phyloP scores from a whole-genome alignment of 2,797 vertebrate genomes.

The Phoebastria nigripes region DNA sequence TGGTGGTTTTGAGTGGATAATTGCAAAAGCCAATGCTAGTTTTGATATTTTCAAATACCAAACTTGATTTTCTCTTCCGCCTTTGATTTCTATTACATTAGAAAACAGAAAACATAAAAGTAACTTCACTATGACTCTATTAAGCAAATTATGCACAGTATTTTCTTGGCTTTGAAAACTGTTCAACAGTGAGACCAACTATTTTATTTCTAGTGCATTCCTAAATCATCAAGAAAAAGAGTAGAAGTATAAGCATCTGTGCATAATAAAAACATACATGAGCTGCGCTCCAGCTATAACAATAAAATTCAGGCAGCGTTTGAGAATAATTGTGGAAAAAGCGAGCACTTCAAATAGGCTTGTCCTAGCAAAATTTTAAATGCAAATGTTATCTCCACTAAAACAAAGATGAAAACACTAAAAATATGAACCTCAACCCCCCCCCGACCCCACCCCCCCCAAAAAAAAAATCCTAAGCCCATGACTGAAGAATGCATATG shows the following conservation, averaged over 20 bases:
- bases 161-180: constrained; percentile 38
- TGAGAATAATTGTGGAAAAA: background rate
- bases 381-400: background rate
- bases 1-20: constrained; percentile 81
- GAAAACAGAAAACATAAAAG: constrained; percentile 21
- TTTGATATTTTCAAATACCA: constrained; percentile 74
- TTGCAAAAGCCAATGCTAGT: constrained; percentile 81
- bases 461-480: background rate
- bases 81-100: constrained; percentile 42
- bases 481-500: background rate
- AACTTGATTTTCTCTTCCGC: constrained; percentile 13
- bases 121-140: background rate
- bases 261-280: background rate
- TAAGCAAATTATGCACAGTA: background rate
- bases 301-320: background rate
- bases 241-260: background rate
- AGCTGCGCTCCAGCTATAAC: background rate
- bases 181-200: constrained; percentile 3
- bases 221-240: constrained; percentile 7
- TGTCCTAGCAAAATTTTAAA: background rate
- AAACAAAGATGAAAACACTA: background rate
- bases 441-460: fast-evolving
- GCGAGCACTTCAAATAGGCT: background rate
- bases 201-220: background rate
- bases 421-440: background rate